Evolutionary conservation across 2,797 vertebrate species (phyloP).

Genomic region (Pteronotus mesoamericanus): DNA sequence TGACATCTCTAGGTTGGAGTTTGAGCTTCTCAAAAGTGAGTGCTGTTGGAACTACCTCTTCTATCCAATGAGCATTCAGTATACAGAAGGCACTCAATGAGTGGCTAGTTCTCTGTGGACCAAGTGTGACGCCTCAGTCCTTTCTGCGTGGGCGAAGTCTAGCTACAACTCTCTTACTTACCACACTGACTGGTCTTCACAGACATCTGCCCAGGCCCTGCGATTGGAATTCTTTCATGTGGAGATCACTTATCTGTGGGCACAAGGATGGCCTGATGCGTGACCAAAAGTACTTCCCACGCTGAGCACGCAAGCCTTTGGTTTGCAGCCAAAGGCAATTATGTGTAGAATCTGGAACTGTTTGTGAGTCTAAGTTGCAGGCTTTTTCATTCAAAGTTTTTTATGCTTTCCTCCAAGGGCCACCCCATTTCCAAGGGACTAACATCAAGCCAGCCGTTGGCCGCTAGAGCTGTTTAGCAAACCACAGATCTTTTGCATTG

Average conservation of each 20-base stretch:
- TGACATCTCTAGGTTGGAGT: slow-evolving; percentile 4
- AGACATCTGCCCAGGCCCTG: not conserved
- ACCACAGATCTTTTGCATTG: not conserved
- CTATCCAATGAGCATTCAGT: not conserved
- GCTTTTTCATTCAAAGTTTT: not conserved
- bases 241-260: slow-evolving; percentile 37
- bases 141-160: not conserved
- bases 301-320: slow-evolving; percentile 35
- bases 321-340: slow-evolving; percentile 52
- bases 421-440: slow-evolving; percentile 40
- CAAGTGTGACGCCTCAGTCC: not conserved
- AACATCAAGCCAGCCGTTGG: slow-evolving; percentile 28
- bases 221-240: slow-evolving; percentile 16
- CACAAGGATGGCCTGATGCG: slow-evolving; percentile 15
- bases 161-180: not conserved
- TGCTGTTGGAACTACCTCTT: not conserved
- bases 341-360: slow-evolving; percentile 50
- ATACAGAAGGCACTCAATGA: not conserved
- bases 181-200: not conserved
- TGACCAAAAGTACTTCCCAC: slow-evolving; percentile 43
- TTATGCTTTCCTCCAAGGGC: slow-evolving; percentile 33
- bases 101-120: not conserved
- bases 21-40: not conserved
- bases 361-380: slow-evolving; percentile 48
- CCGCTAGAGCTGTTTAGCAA: not conserved